Evolutionary conservation across 2,113 vertebrate genomes (phyloP).

Genomic region (Syngnathus typhle): DNA sequence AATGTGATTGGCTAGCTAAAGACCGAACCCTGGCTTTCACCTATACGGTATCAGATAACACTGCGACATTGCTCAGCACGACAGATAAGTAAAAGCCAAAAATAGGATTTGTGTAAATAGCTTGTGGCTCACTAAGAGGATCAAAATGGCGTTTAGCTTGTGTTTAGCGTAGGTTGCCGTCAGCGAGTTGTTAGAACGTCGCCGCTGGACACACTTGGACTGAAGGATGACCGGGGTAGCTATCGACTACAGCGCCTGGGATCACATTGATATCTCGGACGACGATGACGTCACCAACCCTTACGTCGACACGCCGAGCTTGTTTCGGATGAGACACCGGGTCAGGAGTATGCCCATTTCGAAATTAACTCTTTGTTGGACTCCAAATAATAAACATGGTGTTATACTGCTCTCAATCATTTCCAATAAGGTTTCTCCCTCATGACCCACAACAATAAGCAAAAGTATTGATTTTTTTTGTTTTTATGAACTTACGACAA

Average conservation of each 20-base stretch:
- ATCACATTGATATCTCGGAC: conserved; percentile 88
- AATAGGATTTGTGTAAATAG: conserved; percentile 3
- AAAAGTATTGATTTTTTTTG: neutral
- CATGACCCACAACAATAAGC: neutral
- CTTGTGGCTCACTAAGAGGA: conserved; percentile 18
- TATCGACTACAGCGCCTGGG: conserved; percentile 88
- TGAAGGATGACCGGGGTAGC: conserved; percentile 64
- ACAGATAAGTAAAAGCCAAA: neutral
- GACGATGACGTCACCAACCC: conserved; percentile 85
- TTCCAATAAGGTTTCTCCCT: too few species aligned
- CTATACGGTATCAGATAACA: neutral
- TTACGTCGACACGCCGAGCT: conserved; percentile 84
- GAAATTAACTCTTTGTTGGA: too few species aligned
- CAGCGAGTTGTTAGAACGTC: neutral
- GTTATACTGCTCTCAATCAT: too few species aligned
- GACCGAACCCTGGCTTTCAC: neutral
- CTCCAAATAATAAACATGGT: too few species aligned
- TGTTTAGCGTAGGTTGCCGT: neutral
- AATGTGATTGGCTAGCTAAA: neutral
- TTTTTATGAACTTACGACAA: too few species aligned
- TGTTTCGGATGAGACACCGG: conserved; percentile 90
- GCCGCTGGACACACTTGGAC: neutral
- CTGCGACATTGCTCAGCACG: neutral
- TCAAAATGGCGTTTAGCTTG: neutral
- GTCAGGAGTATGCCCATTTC: conserved; percentile 49